Evolutionary conservation across 1,140 invertebrate species (phyloP).

Genomic region (Medauroidea extradentata): DNA sequence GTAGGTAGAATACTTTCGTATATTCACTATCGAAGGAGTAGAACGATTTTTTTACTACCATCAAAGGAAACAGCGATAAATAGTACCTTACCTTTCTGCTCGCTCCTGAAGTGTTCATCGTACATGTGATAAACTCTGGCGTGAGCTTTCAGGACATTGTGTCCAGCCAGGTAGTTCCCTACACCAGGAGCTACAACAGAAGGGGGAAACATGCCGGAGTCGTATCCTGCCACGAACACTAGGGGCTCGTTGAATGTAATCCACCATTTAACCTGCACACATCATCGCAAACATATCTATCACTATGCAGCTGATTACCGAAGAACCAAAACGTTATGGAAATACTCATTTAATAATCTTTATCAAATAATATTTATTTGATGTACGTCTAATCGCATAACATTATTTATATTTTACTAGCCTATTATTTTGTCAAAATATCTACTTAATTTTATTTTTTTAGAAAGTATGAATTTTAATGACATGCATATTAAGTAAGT

Average conservation of each 20-base stretch:
- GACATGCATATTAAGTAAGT: no score
- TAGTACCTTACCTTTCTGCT: slow-evolving; percentile 55
- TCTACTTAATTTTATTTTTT: no score
- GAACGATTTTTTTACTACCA: no score
- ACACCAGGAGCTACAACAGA: slow-evolving; percentile 41
- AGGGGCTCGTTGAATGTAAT: slow-evolving; percentile 50
- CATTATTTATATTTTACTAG: no score
- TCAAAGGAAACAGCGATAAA: no score
- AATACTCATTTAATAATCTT: no score
- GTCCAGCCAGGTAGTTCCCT: slow-evolving; percentile 54
- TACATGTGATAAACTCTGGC: slow-evolving; percentile 62
- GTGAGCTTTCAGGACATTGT: slow-evolving; percentile 57
- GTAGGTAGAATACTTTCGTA: no score
- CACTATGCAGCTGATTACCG: slow-evolving; percentile 6
- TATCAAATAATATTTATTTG: no score
- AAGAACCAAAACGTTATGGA: background rate
- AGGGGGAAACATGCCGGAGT: slow-evolving; percentile 31
- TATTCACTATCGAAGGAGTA: no score
- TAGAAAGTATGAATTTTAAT: no score
- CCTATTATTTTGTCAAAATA: no score
- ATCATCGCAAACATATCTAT: slow-evolving; percentile 38
- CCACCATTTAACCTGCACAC: slow-evolving; percentile 43
- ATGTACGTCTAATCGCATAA: no score
- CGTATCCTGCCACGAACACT: slow-evolving; percentile 35
- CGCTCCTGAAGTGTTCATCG: slow-evolving; percentile 52